A percentile compares a stretch with the other conserved stretches of the same genome.
Evolutionary conservation across 2,888 invertebrate genomes (phyloP).

Genomic region (Camponotus fellah): DNA sequence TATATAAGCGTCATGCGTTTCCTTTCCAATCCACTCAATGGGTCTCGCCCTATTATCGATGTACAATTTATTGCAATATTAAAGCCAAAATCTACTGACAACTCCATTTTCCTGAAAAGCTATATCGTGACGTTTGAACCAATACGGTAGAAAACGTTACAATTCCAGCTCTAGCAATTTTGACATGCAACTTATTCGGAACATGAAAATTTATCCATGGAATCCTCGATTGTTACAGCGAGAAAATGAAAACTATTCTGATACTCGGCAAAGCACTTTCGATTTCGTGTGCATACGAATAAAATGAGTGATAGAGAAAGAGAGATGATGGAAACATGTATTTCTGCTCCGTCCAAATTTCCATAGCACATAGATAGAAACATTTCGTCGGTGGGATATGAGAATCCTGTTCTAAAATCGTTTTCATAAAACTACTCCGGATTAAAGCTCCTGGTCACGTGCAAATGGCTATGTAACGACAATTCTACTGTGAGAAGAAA

Average conservation of each 20-base stretch:
- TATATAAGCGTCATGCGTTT: not conserved
- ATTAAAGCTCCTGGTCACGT: slow-evolving; percentile 70
- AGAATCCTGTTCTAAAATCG: slow-evolving; percentile 66
- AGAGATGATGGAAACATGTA: slow-evolving; percentile 70
- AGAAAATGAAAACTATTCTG: slow-evolving; percentile 49
- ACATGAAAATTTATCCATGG: slow-evolving; percentile 6
- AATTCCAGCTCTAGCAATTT: not conserved
- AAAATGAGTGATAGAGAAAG: slow-evolving; percentile 43
- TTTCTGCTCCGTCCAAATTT: slow-evolving; percentile 69
- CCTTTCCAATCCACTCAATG: slow-evolving; percentile 25
- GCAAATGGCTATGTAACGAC: slow-evolving; percentile 68
- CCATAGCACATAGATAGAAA: slow-evolving; percentile 68
- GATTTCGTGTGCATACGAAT: slow-evolving; percentile 61
- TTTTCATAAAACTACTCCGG: slow-evolving; percentile 69
- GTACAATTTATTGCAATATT: slow-evolving; percentile 31
- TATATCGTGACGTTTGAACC: not conserved
- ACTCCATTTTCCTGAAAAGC: slow-evolving; percentile 15
- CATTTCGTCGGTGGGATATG: slow-evolving; percentile 58
- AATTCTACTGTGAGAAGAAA: slow-evolving; percentile 51
- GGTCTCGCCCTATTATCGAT: not conserved
- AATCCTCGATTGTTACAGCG: not conserved
- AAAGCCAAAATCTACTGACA: slow-evolving; percentile 6
- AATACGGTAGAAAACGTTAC: not conserved
- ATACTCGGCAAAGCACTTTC: slow-evolving; percentile 63
- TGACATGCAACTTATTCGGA: slow-evolving; percentile 3